Percentiles rank a stretch among this genome's conserved stretches.
Evolutionary conservation across 2,888 invertebrate genomes (phyloP).

Genomic region (Agonopterix alstromeriana): DNA sequence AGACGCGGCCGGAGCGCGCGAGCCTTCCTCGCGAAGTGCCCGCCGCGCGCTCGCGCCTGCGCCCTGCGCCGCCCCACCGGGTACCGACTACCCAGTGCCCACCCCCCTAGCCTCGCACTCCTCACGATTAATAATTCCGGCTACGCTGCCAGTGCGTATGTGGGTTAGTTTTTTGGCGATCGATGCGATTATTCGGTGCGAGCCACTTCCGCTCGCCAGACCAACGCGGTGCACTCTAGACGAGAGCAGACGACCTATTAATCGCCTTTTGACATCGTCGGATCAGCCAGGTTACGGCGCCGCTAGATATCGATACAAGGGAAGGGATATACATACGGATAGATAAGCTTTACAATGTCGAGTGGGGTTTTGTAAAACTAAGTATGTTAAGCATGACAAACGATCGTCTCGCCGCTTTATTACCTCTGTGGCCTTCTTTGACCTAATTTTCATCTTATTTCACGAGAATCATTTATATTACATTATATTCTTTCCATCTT

Average conservation of each 20-base stretch:
- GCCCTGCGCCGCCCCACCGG: constrained; percentile 30
- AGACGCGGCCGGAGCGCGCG: constrained; percentile 70
- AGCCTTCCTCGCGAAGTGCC: constrained; percentile 70
- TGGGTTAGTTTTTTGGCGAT: constrained; percentile 77
- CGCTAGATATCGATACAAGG: background rate
- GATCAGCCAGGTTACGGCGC: constrained; percentile 13
- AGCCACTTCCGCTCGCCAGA: constrained; percentile 50
- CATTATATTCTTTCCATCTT: too few species aligned
- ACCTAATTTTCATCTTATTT: too few species aligned
- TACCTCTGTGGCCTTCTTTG: too few species aligned
- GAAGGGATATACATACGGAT: constrained; percentile 4
- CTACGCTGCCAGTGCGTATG: constrained; percentile 76
- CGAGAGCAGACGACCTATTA: constrained; percentile 63
- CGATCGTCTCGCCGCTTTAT: too few species aligned
- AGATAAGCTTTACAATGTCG: background rate
- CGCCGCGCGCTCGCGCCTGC: constrained; percentile 56
- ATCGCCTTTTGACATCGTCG: constrained; percentile 48
- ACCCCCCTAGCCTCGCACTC: constrained; percentile 60
- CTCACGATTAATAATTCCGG: constrained; percentile 73
- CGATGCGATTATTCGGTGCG: constrained; percentile 71
- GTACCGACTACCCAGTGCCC: constrained; percentile 39
- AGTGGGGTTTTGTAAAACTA: background rate
- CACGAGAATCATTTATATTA: too few species aligned
- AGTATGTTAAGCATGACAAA: too few species aligned
- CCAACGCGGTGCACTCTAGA: constrained; percentile 7